phyloP scores from a whole-genome alignment of 1,140 invertebrate species.

The Pseudoatta argentina region DNA sequence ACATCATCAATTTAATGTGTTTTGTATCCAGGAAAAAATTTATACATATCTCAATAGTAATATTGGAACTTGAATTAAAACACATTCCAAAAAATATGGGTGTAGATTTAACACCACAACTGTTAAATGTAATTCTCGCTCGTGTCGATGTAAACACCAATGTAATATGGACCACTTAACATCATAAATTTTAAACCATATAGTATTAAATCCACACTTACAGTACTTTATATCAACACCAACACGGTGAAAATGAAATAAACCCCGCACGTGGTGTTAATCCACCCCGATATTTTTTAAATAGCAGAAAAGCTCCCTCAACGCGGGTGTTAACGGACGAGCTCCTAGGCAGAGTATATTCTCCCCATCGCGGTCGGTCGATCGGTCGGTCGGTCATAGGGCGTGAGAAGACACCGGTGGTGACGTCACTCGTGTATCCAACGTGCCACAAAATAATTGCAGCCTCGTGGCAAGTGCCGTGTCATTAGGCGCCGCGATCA shows the following conservation, averaged over 20 bases:
- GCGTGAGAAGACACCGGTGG: constrained; percentile 82
- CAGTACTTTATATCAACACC: too few species aligned
- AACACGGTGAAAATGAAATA: too few species aligned
- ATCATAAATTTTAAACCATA: too few species aligned
- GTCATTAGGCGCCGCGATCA: constrained; percentile 84
- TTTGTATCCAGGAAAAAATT: neutral
- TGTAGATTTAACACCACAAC: too few species aligned
- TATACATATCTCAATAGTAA: neutral
- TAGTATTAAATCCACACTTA: too few species aligned
- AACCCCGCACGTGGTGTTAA: too few species aligned
- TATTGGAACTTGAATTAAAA: neutral
- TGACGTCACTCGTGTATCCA: constrained; percentile 82
- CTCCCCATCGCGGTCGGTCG: constrained; percentile 65
- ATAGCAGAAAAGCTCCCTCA: neutral
- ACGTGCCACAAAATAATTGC: constrained; percentile 85
- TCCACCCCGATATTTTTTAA: too few species aligned
- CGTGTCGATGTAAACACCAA: too few species aligned
- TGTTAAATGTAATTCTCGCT: too few species aligned
- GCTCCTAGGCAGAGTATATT: constrained; percentile 79
- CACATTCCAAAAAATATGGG: too few species aligned
- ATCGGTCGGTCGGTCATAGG: constrained; percentile 79
- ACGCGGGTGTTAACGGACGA: constrained; percentile 10
- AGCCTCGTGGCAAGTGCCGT: constrained; percentile 84
- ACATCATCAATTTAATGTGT: too few species aligned
- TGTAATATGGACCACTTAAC: too few species aligned